phyloP scores from a whole-genome alignment of 2,113 vertebrate genomes.

The Corythoichthys haematopterus region DNA sequence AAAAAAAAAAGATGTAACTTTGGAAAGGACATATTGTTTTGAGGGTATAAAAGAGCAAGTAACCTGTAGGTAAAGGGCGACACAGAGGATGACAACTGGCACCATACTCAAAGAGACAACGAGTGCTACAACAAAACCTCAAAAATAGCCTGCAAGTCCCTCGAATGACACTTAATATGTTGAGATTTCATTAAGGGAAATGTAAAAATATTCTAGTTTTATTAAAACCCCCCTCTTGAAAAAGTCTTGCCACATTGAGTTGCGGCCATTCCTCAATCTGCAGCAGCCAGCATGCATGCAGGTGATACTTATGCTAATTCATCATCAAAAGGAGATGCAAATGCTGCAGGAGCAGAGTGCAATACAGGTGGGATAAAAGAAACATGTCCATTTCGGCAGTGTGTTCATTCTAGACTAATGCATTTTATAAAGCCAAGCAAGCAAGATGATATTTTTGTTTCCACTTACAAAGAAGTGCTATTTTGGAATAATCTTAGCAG shows the following conservation, averaged over 20 bases:
- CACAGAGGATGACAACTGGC: conserved; percentile 23
- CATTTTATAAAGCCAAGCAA: neutral
- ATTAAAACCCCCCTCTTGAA: neutral
- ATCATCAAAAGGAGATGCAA: neutral
- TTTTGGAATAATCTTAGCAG: neutral
- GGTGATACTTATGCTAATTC: neutral
- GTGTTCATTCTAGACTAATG: neutral
- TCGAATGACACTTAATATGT: neutral
- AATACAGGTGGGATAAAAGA: neutral
- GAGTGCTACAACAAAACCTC: conserved; percentile 20
- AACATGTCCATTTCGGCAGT: neutral
- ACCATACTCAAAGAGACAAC: conserved; percentile 1
- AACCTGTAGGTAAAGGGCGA: conserved; percentile 26
- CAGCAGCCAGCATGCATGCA: conserved; percentile 1
- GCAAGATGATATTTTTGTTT: neutral
- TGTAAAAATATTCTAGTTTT: neutral
- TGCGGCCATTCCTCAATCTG: neutral
- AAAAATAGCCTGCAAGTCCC: neutral
- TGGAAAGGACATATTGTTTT: neutral
- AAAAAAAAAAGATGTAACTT: conserved; percentile 14
- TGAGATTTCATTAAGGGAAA: neutral
- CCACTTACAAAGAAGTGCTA: neutral
- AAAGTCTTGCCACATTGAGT: neutral
- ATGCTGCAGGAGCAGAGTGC: neutral
- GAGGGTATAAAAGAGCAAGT: conserved; percentile 18